phyloP scores from a whole-genome alignment of 1,140 invertebrate genomes.

The Trypoxylus dichotomus region DNA sequence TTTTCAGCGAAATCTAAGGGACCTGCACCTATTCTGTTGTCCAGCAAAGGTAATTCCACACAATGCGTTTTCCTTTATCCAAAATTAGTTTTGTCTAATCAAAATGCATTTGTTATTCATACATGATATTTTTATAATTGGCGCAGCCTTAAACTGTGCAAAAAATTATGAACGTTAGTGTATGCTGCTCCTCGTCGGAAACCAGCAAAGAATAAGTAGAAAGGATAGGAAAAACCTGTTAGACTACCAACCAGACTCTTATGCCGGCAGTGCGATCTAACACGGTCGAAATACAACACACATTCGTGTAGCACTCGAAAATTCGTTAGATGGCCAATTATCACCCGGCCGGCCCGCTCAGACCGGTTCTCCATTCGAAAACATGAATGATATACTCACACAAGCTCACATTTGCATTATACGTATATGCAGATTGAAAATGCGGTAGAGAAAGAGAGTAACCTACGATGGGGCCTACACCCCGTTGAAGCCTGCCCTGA shows the following conservation, averaged over 20 bases:
- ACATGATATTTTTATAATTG: background rate
- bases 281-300: background rate
- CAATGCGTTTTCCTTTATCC: no score
- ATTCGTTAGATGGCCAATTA: conserved; percentile 25
- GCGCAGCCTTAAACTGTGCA: background rate
- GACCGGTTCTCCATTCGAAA: conserved; percentile 8
- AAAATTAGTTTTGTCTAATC: no score
- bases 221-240: conserved; percentile 6
- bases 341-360: background rate
- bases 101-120: no score
- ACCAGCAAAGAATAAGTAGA: background rate
- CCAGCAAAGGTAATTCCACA: no score
- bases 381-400: conserved; percentile 14
- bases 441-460: background rate
- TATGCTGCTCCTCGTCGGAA: background rate
- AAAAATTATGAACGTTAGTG: background rate
- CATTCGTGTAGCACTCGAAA: conserved; percentile 14
- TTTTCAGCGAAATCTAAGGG: no score
- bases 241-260: conserved; percentile 18
- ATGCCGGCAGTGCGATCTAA: conserved; percentile 11
- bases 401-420: background rate
- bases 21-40: no score
- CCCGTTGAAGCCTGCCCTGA: background rate
- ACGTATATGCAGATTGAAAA: background rate
- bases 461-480: background rate